Conservation (phyloP, 2,888 invertebrate species). For the Acronicta alni region DNA sequence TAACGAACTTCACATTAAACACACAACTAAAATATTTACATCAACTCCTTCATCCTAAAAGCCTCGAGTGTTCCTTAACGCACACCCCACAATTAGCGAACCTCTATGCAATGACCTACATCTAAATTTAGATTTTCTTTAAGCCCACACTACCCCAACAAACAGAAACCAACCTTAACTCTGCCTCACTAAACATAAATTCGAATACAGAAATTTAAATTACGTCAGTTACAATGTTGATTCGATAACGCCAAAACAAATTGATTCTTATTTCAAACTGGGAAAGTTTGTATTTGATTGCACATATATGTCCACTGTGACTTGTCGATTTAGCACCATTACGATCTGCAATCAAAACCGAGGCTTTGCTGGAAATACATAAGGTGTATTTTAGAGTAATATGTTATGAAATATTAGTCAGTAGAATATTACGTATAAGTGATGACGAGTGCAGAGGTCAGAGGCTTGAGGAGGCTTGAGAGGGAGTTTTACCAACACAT, state of each 20-base stretch:
- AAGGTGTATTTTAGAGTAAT: conserved; percentile 29
- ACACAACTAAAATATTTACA: conserved; percentile 55
- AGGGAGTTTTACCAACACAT: conserved; percentile 51
- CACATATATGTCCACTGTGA: conserved; percentile 24
- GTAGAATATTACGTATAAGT: conserved; percentile 61
- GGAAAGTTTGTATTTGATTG: conserved; percentile 50
- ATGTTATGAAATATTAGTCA: conserved; percentile 47
- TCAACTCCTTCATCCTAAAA: conserved; percentile 58
- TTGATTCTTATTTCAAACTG: conserved; percentile 47
- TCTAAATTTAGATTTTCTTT: conserved; percentile 68
- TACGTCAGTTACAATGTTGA: conserved; percentile 35
- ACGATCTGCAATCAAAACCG: conserved; percentile 14
- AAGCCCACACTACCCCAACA: conserved; percentile 20
- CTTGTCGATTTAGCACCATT: conserved; percentile 54
- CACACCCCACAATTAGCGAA: conserved; percentile 70
- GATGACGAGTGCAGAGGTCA: conserved; percentile 63
- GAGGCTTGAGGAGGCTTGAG: conserved; percentile 42
- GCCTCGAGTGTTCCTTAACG: conserved; percentile 66
- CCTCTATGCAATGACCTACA: conserved; percentile 70
- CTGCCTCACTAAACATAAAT: conserved; percentile 12
- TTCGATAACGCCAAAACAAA: conserved; percentile 31
- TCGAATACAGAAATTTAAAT: conserved; percentile 18
- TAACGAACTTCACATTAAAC: conserved; percentile 40
- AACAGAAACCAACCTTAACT: conserved; percentile 14
- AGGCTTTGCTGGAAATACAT: background rate